Evolutionary conservation across 2,113 vertebrate genomes (phyloP).

Genomic region (Balaeniceps rex): DNA sequence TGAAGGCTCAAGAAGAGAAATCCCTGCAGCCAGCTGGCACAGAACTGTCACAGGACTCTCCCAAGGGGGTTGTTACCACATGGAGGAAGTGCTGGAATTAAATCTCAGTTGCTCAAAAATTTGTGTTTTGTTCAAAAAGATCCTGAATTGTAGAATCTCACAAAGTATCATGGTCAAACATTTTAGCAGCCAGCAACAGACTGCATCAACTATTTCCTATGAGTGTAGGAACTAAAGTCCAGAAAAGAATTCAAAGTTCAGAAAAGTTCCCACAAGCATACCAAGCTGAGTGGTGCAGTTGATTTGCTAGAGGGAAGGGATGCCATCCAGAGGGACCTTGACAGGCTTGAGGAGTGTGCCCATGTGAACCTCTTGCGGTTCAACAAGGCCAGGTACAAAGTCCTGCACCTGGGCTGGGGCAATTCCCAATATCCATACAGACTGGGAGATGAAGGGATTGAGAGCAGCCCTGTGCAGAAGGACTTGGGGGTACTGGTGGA

Average conservation of each 20-base stretch:
- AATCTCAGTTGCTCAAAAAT: background rate
- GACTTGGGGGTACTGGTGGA: background rate
- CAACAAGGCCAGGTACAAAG: background rate
- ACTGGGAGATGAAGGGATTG: background rate
- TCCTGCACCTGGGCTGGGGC: background rate
- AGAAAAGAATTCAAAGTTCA: background rate
- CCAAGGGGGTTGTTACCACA: background rate
- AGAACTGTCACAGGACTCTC: background rate
- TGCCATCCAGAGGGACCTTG: background rate
- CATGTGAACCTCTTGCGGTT: background rate
- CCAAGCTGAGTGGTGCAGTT: background rate
- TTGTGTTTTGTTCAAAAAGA: background rate
- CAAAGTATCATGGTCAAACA: background rate
- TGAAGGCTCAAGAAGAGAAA: background rate
- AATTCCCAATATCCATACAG: background rate
- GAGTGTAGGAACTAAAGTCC: background rate
- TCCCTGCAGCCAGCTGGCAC: background rate
- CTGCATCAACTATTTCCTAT: background rate
- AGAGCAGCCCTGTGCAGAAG: background rate
- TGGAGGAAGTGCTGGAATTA: background rate
- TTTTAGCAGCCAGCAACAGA: background rate
- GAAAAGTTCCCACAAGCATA: background rate
- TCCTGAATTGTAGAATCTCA: background rate
- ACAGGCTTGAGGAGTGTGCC: background rate
- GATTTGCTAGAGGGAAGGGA: background rate